Conservation (phyloP, 2,888 invertebrate species). For the Heteropelma amictum region DNA sequence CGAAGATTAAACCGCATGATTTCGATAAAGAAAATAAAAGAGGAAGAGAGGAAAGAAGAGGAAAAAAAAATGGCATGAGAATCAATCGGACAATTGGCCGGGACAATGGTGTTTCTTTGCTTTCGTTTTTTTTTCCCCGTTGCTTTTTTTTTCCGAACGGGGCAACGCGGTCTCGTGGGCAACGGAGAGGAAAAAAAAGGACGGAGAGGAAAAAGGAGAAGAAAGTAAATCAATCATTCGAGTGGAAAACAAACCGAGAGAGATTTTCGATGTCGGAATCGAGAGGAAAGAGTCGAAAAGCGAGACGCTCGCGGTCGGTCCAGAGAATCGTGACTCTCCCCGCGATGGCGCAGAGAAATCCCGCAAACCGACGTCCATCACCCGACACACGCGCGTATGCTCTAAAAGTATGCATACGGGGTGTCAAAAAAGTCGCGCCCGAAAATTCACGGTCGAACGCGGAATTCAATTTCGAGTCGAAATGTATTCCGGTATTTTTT, state of each 20-base stretch:
- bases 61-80: not conserved
- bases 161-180: not conserved
- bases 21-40: not conserved
- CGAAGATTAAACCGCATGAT: too few species aligned
- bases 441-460: too few species aligned
- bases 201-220: constrained; percentile 15
- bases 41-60: not conserved
- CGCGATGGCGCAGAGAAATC: constrained; percentile 52
- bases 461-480: too few species aligned
- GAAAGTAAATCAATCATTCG: constrained; percentile 52
- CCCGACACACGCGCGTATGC: constrained; percentile 53
- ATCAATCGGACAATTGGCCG: constrained; percentile 39
- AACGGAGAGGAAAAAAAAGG: constrained; percentile 36
- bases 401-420: constrained; percentile 44
- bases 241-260: constrained; percentile 48
- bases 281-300: constrained; percentile 17
- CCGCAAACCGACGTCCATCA: constrained; percentile 58
- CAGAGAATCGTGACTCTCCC: constrained; percentile 51
- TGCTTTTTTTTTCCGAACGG: not conserved
- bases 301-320: constrained; percentile 54
- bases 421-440: too few species aligned
- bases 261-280: constrained; percentile 31
- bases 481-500: too few species aligned
- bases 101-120: constrained; percentile 29
- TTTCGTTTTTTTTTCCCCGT: not conserved